Percentiles rank a stretch among this genome's conserved stretches.
These are phyloP conservation scores for Cataglyphis altisquamis DNA, from an alignment of 2,888 invertebrate genomes.

Conservation along the genomic window DNA sequence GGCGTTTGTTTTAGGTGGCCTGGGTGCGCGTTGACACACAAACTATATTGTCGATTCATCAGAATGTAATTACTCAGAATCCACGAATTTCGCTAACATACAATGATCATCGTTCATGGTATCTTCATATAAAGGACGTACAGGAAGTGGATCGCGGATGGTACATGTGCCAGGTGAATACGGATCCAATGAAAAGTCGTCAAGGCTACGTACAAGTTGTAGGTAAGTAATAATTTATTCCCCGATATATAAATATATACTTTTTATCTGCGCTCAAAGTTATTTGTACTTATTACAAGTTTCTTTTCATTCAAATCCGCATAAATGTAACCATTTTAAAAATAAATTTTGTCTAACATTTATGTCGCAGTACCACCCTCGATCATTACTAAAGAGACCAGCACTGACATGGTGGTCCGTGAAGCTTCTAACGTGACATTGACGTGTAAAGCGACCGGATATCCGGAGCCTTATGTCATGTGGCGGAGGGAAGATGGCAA, in stretches of 20 bases:
- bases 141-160: constrained; percentile 96
- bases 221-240: constrained; percentile 88
- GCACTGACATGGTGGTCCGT: constrained; percentile 96
- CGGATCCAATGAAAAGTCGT: constrained; percentile 96
- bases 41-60: constrained; percentile 96
- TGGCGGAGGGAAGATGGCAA: constrained; percentile 96
- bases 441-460: constrained; percentile 95
- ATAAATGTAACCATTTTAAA: neutral
- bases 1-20: constrained; percentile 90
- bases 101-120: constrained; percentile 97
- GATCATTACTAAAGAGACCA: constrained; percentile 95
- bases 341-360: neutral
- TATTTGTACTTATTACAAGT: neutral
- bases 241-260: neutral
- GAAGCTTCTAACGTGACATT: constrained; percentile 96
- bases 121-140: constrained; percentile 95
- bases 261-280: neutral
- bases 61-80: constrained; percentile 96
- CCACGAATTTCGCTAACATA: constrained; percentile 94
- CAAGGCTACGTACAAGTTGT: constrained; percentile 97
- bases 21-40: constrained; percentile 98
- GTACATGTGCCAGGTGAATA: constrained; percentile 98
- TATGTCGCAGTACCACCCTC: constrained; percentile 93
- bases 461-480: constrained; percentile 97
- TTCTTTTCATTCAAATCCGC: neutral